Base-by-base conservation (phyloP, 1,140 invertebrate genomes). In the Neuroterus valhalla region DNA sequence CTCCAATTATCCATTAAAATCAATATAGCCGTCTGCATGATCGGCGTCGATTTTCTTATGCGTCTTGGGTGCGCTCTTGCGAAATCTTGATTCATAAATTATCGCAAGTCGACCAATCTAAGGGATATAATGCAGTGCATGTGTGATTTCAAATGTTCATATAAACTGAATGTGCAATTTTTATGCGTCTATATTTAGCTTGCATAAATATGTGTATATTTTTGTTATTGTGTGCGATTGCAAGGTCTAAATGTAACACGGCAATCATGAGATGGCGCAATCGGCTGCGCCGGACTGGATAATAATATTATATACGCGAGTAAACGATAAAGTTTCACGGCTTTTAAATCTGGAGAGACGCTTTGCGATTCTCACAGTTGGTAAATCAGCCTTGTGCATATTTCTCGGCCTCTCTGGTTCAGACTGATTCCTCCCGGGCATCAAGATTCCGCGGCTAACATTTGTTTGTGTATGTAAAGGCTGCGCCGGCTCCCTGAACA, bases 1-100 rank as follows among this genome's bases (percentile, higher is more conserved):
- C 31, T 62, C 55, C 55, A 26, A 62, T 62, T 62, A 62, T 62
- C 55, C n/a, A 62, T 62, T 62, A 62, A 62, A 62, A 62, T 62
- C 55, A 62, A 62, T 62, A 62, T n/a, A 38, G 52, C 19, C 52
- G 21, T 62, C 21, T 15, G n/a, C n/a, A n/a, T n/a, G 26, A 62
- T 62, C 21, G 55, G 55, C 55, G 55, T 62, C 23, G 14, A 17
- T 62, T 62, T 62, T 62, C 52, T 48, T 62, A n/a, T n/a, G 23
- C 23, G 14, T 62, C 55, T 26, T 5, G 26, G 14, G 6, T 38
- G 26, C 11, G 21, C 55, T 62, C 55, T 62, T 62, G 55, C 55
- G 31, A 62, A 62, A 62, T 62, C 55, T 62, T 62, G 23, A 38
- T 38, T 62, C 26, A 38, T 62, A 31, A 62, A 31, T 62, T 62